These are phyloP conservation scores for Eretmochelys imbricata DNA, from an alignment of 2,113 vertebrate species.

Conservation along the genomic window DNA sequence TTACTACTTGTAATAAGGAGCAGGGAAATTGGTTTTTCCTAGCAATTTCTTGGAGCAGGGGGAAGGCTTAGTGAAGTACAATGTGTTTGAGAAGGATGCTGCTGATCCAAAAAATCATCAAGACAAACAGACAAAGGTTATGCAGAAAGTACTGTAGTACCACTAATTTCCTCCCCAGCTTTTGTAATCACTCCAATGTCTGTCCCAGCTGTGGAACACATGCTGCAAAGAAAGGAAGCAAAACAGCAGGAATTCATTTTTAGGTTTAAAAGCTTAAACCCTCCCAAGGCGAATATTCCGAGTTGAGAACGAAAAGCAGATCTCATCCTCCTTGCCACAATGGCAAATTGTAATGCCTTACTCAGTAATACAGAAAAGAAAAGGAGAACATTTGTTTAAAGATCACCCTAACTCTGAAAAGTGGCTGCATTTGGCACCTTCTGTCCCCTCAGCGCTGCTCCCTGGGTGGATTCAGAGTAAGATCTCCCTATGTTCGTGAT, in stretches of 20 bases:
- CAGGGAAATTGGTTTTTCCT: background rate
- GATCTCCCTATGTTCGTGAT: background rate
- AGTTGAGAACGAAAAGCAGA: background rate
- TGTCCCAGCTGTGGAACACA: conserved; percentile 7
- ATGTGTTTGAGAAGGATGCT: background rate
- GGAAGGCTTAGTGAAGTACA: background rate
- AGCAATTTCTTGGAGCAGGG: background rate
- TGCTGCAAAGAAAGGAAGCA: background rate
- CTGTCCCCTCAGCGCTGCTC: background rate
- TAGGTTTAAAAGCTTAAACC: background rate
- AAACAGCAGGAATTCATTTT: background rate
- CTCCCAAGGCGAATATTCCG: background rate
- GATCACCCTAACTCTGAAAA: background rate
- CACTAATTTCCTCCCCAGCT: background rate
- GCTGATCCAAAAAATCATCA: background rate
- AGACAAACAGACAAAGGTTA: background rate
- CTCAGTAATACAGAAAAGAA: background rate
- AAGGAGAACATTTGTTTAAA: background rate
- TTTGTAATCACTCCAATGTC: background rate
- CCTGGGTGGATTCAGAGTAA: background rate
- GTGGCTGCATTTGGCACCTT: background rate
- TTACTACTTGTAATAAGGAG: background rate
- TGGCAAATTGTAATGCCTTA: background rate
- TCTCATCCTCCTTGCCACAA: background rate
- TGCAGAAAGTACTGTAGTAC: background rate